phyloP scores from a whole-genome alignment of 2,888 invertebrate species.

The Salpingus planirostris region DNA sequence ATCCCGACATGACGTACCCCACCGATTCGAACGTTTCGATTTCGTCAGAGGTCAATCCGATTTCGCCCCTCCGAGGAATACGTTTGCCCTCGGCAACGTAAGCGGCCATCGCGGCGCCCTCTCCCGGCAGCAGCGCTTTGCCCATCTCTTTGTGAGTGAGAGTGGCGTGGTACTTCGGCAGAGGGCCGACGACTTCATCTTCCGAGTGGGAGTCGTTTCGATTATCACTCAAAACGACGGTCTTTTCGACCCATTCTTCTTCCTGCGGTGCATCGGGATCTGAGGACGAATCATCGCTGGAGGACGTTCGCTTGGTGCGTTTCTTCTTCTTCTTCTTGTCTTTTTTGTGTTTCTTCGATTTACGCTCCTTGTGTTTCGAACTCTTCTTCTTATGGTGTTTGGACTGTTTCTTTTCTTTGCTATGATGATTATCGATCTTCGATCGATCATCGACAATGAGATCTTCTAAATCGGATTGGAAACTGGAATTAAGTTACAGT shows the following conservation, averaged over 20 bases:
- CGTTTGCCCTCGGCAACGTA: constrained; percentile 98
- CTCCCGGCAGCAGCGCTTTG: constrained; percentile 90
- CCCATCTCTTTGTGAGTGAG: constrained; percentile 77
- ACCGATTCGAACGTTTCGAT: constrained; percentile 86
- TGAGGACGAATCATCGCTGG: constrained; percentile 31
- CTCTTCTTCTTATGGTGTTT: constrained; percentile 36
- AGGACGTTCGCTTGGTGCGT: constrained; percentile 38
- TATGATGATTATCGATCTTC: too few species aligned
- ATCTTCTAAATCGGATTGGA: constrained; percentile 12
- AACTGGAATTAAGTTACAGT: neutral
- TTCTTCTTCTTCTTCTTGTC: constrained; percentile 45
- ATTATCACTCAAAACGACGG: constrained; percentile 41
- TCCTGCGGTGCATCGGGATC: constrained; percentile 38
- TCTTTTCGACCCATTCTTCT: constrained; percentile 63
- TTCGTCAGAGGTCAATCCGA: constrained; percentile 92
- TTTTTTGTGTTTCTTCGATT: constrained; percentile 48
- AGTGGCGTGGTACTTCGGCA: constrained; percentile 57
- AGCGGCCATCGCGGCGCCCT: constrained; percentile 99
- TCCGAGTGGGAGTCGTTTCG: constrained; percentile 23
- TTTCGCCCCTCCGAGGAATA: constrained; percentile 96
- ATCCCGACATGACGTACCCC: constrained; percentile 97
- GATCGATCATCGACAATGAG: too few species aligned
- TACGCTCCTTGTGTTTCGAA: constrained; percentile 46
- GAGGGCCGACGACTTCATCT: constrained; percentile 55
- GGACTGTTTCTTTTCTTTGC: constrained; percentile 25